Evolutionary conservation across 1,140 invertebrate genomes (phyloP), one percentile per base, ranked within the genome.

Genomic region (Hypsibius dujardini): DNA sequence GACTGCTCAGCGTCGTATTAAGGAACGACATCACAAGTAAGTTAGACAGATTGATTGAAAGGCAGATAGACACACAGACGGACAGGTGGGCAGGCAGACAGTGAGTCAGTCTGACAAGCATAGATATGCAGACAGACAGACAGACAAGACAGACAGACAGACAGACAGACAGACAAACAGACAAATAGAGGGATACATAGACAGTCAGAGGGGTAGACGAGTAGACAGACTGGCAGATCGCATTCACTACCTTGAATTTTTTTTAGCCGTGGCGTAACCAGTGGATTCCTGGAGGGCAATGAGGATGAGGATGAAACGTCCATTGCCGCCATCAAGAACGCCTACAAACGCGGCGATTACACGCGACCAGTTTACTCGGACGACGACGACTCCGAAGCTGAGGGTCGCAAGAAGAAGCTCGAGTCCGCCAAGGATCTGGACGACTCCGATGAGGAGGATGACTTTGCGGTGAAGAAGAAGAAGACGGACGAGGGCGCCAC

Each of bases 291-390:
- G 42, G 85, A 88, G 72, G 88, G 90, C 72, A 88, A 90, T 74
- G 90, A 89, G 70, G 91, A 89, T 12, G 90, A 92, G 72, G 90
- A 93, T 76, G 90, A 93, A 76, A 89, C 88, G 73, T 88, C 86
- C 14, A 92, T 95, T 75, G 86, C 88, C 72, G 92, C 92, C 47
- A 95, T 96, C 76, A 96, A 97, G 80, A 95, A 90, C 80, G 88
- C 90, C 77, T 94, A 91, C 79, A 96, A 96, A 78, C 85, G 84
- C 72, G 81, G 82, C 76, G 73, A 76, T 78, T 77, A 78, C 46
- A 76, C 77, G 42, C 78, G 76, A 2, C 78, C 80, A 70, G 93
- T 94, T 78, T 95, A 95, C 81, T 92, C 90, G 1, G 91, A 90
- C 0, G 91, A 94, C 73, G 90, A 90, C 62, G 89, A 92, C 73